Evolutionary conservation across 2,797 vertebrate species (phyloP), one percentile per base, ranked within the genome.

Genomic region (Acrossocheilus wenchowensis): DNA sequence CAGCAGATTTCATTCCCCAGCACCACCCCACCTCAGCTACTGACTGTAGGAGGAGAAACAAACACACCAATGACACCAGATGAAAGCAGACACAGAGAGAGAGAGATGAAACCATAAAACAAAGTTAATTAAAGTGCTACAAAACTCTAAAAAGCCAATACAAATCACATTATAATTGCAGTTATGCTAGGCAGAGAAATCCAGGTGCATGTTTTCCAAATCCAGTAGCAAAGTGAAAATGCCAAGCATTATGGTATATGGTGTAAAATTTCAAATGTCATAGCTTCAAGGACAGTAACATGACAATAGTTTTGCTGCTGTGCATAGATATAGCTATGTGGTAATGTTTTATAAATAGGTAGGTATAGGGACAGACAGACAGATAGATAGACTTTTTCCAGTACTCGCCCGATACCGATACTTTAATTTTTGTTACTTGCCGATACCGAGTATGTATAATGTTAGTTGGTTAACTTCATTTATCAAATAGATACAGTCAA

Each of bases 1-100:
- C 83, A 62, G 64, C 73, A 50, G 75, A 81, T 89, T 89, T 88
- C 52, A 79, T 87, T 83, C 45, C 75, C 66, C 66, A 83, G 83
- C 87, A 81, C 75, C 39, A 60, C 66, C 86, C 19, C 74, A 72
- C 75, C 77, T 84, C 81, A 43, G 82, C 74, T 78, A 83, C 48
- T 57, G 62, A 82, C 66, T 84, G 81, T 81, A 48, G 21, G 64
- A 82, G 81, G 78, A 68, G 81, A 86, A 62, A 81, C 64, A 90
- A 54, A 74, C 50, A 78, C 41, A 45, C 34, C 82, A 62, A 66
- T 82, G 87, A 87, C 72, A 57, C 21, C 14, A 72, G 43, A 81
- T 79, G 81, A 87, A 78, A 85, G 54, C 34, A 81, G 71, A 75
- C 15, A 12, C 26, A 62, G 15, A 85, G 34, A 34, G 48, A 23